These are phyloP conservation scores for Propithecus deckenii DNA, from an alignment of 2,797 vertebrate species.

Conservation along the genomic window DNA sequence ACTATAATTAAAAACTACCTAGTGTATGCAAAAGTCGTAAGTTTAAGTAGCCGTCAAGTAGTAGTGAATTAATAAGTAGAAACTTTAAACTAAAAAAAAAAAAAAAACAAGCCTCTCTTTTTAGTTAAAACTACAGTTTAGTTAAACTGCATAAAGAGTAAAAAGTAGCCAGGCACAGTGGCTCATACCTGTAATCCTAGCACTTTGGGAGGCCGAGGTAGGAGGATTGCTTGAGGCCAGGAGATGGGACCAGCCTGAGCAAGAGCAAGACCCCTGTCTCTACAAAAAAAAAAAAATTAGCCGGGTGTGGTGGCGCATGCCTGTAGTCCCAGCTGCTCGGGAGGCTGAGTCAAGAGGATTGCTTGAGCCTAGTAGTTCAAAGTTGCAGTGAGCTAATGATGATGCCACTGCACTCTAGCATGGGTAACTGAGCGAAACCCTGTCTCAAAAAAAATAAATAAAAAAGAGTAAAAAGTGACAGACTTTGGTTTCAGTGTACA, in stretches of 20 bases:
- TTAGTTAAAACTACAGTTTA: slow-evolving; percentile 13
- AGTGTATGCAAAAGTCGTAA: background rate
- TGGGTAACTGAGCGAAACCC: background rate
- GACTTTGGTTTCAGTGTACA: background rate
- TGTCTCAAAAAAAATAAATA: background rate
- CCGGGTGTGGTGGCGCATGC: too few species aligned
- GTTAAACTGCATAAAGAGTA: background rate
- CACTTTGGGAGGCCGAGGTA: background rate
- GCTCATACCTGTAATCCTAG: background rate
- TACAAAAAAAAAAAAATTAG: background rate
- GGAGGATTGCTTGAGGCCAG: background rate
- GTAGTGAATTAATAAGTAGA: background rate
- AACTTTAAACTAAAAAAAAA: background rate
- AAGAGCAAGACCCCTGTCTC: background rate
- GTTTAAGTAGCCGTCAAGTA: slow-evolving; percentile 21
- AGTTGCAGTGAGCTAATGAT: background rate
- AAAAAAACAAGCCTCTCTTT: background rate
- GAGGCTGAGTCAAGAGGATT: background rate
- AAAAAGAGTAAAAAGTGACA: background rate
- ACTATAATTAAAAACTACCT: background rate
- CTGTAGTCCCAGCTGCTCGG: background rate
- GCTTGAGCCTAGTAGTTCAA: background rate
- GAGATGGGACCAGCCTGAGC: background rate
- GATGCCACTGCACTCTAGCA: background rate
- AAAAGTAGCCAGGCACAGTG: background rate